A percentile compares a stretch with the other conserved stretches of the same genome.
Conservation (phyloP, 2,797 vertebrate genomes). For the Morelia viridis region DNA sequence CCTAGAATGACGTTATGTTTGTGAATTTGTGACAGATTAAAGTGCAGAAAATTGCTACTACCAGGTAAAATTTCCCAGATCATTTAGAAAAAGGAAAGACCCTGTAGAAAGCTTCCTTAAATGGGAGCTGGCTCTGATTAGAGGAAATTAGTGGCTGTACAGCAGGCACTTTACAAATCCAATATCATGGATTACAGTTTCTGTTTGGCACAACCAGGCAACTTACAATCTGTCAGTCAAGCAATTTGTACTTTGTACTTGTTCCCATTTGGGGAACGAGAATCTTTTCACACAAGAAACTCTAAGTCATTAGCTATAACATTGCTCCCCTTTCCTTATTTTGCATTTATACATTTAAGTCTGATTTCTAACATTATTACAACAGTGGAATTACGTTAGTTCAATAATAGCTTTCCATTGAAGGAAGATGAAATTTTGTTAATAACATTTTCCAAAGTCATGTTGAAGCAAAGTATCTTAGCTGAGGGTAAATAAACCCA, state of each 20-base stretch:
- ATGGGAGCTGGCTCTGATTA: neutral
- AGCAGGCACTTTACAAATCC: neutral
- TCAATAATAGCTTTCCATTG: conserved; percentile 40
- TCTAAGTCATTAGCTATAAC: conserved; percentile 48
- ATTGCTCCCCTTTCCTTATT: neutral
- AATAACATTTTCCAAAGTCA: conserved; percentile 61
- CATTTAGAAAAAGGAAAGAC: neutral
- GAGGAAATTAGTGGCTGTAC: neutral
- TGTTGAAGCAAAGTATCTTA: conserved; percentile 45
- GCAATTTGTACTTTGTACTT: neutral
- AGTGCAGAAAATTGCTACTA: neutral
- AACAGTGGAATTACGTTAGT: conserved; percentile 26
- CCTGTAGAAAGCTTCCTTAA: neutral
- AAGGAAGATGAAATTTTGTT: conserved; percentile 54
- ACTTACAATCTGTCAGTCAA: neutral
- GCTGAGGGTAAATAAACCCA: conserved; percentile 54
- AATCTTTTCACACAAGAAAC: conserved; percentile 50
- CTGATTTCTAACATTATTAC: conserved; percentile 39
- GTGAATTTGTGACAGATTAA: neutral
- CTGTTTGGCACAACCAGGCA: accelerated
- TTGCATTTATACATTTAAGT: conserved; percentile 39
- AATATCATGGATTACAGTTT: neutral
- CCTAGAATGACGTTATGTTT: neutral
- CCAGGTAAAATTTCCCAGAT: neutral
- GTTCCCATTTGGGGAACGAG: conserved; percentile 53